Evolutionary conservation across 1,140 invertebrate genomes (phyloP), one percentile per base, ranked within the genome.

Genomic region (Saccostrea echinata): DNA sequence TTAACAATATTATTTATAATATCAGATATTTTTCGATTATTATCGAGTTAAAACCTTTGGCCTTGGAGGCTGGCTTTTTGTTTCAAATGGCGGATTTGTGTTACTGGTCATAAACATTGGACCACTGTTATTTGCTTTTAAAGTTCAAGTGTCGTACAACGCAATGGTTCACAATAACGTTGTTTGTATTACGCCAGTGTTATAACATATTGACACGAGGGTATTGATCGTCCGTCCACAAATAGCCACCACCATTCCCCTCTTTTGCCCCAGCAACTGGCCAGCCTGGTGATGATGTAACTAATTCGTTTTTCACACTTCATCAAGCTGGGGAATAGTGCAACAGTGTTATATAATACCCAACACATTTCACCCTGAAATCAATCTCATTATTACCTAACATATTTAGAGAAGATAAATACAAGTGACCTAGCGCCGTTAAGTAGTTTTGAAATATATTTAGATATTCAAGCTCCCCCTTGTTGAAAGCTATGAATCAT

Each of bases 121-220:
- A 83, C 81, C n/a, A 51, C 6, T 24, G 18, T 30, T 83, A 83
- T 83, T 83, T 83, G 43, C 81, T 83, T 83, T 83, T 21, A 52
- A 53, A 53, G 81, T 83, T 83, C 81, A 83, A 51, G 81, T 83
- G 81, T 27, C 81, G 81, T 83, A 51, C 81, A 83, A 83, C 16
- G n/a, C 51, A 83, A 51, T 51, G 51, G 18, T 21, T 51, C n/a
- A 83, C 81, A 83, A 83, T 83, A 51, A 33, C 71, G 13, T 6
- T 83, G 51, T 83, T 51, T 51, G 51, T 53, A 33, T 83, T 83
- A 83, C 51, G 81, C 35, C 81, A 83, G 35, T 83, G 81, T 83
- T 83, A 83, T 83, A 83, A 13, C 81, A 83, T 83, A 83, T 83
- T 51, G 81, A 83, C 81, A 83, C 35, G 33, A 83, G 35, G 81